Base-by-base conservation (phyloP, 1,140 invertebrate species). In the Leucophenga varia region DNA sequence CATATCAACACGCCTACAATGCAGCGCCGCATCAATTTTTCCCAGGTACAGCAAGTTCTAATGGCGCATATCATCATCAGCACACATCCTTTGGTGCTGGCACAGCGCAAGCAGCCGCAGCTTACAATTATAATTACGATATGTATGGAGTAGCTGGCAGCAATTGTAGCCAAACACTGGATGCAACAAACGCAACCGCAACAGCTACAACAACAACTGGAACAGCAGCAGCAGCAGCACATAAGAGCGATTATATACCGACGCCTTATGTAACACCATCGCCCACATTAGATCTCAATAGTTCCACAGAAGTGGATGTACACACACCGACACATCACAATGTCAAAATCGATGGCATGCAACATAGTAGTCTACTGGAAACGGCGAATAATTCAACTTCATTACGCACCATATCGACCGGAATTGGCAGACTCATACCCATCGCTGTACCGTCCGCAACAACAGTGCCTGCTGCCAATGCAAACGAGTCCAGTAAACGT, bases 241-340 rank as follows among this genome's bases (percentile, higher is more conserved):
- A 56, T 64, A 72, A 69, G 20, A 69, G 54, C 45, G 69, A 72
- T 22, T 72, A 72, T 37, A 63, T 70, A 35, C 69, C 69, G 39
- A 69, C 69, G 30, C 69, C 70, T 5, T 73, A 72, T 44, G 70
- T 73, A 14, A 73, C 70, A 19, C 70, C 70, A 3, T 73, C 70
- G 22, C 70, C 70, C 22, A 73, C 70, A 7, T 53, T 73, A 34
- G 70, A 73, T 47, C 50, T 73, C 20, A 73, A 73, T 25, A 73
- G 63, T 49, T 73, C 70, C 12, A 38, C 65, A 2, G 70, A 73
- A 49, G 65, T 73, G 42, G 70, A 70, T 22, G 52, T 48, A 13
- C 28, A 34, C 25, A 50, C 61, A 6, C 28, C 57, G 42, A 48
- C 61, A 22, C 38, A 43, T 40, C 57, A 60, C 20, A 64, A 65